Percentiles rank a stretch among this genome's conserved stretches.
phyloP scores from a whole-genome alignment of 2,797 vertebrate species.

The Perdix hodgsoniae region DNA sequence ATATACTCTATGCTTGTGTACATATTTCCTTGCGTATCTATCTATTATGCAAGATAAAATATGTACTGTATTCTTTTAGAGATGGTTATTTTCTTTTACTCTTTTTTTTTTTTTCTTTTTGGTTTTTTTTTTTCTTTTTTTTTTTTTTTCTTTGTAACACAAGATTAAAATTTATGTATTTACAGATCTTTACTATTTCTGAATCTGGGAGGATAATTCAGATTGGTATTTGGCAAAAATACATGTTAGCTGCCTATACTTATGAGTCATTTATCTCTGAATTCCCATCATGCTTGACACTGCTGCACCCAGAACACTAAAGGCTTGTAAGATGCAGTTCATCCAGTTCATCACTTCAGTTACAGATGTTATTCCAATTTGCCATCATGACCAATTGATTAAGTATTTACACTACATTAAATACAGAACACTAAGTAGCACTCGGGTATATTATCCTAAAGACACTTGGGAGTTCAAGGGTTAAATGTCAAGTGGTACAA shows the following conservation, averaged over 20 bases:
- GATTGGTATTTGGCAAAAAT: background rate
- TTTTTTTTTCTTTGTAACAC: background rate
- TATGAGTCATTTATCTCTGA: too few relatives aligned
- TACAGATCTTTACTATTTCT: background rate
- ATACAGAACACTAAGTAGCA: background rate
- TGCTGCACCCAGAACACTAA: background rate
- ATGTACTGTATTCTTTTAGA: background rate
- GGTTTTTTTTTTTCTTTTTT: background rate
- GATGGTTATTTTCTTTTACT: background rate
- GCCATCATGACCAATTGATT: background rate
- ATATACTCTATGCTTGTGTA: background rate
- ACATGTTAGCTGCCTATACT: background rate
- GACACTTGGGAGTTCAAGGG: background rate
- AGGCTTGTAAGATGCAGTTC: background rate
- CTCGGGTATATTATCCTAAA: background rate
- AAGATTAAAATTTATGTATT: background rate
- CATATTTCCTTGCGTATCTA: background rate
- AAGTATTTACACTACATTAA: background rate
- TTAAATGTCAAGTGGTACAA: background rate
- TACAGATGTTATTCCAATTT: background rate
- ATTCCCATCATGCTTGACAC: background rate
- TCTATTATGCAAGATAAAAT: background rate
- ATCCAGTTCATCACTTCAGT: background rate
- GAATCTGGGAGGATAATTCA: background rate
- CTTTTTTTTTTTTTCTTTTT: background rate